These are phyloP conservation scores for Phallusia fumigata DNA, from an alignment of 23 tunicate genomes.

Conservation along the genomic window DNA sequence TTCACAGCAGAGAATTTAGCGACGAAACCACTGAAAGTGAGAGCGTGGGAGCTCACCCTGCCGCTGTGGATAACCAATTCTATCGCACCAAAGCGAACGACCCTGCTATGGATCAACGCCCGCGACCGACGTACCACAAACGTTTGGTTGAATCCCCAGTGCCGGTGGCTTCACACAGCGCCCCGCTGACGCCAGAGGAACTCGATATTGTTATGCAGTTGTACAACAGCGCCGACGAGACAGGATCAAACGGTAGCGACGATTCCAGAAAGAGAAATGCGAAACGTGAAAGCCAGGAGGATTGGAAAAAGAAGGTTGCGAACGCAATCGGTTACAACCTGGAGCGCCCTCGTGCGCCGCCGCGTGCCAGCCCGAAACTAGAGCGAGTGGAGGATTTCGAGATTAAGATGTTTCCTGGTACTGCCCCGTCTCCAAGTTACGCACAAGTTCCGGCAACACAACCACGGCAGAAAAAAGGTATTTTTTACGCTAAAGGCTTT, in stretches of 20 bases:
- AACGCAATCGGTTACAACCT: constrained; percentile 67
- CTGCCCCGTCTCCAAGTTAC: too few relatives aligned
- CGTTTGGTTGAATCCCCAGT: constrained; percentile 49
- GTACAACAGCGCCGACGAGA: constrained; percentile 46
- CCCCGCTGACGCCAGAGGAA: constrained; percentile 65
- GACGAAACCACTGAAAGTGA: constrained; percentile 80
- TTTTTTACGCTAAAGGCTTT: neutral
- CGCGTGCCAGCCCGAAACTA: constrained; percentile 7
- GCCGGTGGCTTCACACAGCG: constrained; percentile 54
- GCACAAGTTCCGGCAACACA: neutral
- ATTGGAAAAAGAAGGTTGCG: constrained; percentile 50
- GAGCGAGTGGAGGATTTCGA: constrained; percentile 76
- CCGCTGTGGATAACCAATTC: neutral
- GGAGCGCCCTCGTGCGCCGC: constrained; percentile 6
- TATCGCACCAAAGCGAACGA: neutral
- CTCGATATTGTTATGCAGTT: constrained; percentile 62
- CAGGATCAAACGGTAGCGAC: constrained; percentile 8
- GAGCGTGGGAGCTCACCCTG: constrained; percentile 19
- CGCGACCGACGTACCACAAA: neutral
- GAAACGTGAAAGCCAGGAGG: neutral
- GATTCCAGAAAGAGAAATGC: neutral
- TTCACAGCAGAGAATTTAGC: constrained; percentile 40
- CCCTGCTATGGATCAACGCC: neutral
- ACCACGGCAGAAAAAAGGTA: neutral
- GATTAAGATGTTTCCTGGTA: constrained; percentile 57